A percentile compares a stretch with the other conserved stretches of the same genome.
Evolutionary conservation across 1,140 invertebrate species (phyloP).

Genomic region (Saccostrea glomerata): DNA sequence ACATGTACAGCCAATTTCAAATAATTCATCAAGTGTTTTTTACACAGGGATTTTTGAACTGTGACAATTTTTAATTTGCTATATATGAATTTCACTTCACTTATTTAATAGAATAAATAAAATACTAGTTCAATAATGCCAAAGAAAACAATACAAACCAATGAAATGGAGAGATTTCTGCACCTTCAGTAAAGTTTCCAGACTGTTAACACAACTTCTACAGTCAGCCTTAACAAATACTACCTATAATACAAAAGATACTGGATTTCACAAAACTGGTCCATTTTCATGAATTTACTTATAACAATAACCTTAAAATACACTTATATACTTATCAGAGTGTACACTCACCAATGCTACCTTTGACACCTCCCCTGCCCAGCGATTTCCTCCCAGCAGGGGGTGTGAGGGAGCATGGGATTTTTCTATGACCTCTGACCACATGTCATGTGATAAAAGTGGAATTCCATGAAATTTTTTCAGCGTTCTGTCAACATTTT

Average conservation of each 20-base stretch:
- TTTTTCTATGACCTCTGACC: slow-evolving; percentile 62
- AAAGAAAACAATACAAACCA: slow-evolving; percentile 39
- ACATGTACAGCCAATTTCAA: background rate
- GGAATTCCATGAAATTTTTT: slow-evolving; percentile 56
- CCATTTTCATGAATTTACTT: background rate
- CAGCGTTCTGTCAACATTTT: slow-evolving; percentile 48
- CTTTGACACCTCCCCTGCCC: slow-evolving; percentile 64
- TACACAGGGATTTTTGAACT: no score
- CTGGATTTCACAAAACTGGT: no score
- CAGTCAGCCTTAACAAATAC: slow-evolving; percentile 66
- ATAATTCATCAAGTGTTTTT: no score
- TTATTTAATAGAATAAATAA: no score
- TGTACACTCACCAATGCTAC: slow-evolving; percentile 54
- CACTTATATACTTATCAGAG: background rate
- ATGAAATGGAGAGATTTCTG: slow-evolving; percentile 58
- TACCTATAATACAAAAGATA: slow-evolving; percentile 52
- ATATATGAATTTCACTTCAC: no score
- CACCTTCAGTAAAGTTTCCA: slow-evolving; percentile 59
- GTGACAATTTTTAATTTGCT: no score
- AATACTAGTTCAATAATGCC: no score
- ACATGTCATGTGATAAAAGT: slow-evolving; percentile 50
- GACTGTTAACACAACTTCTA: slow-evolving; percentile 61
- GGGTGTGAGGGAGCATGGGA: slow-evolving; percentile 61
- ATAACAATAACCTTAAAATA: background rate
- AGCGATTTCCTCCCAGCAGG: slow-evolving; percentile 50